Conservation (phyloP, 2,888 invertebrate genomes). For the Chaitophorus viminalis region DNA sequence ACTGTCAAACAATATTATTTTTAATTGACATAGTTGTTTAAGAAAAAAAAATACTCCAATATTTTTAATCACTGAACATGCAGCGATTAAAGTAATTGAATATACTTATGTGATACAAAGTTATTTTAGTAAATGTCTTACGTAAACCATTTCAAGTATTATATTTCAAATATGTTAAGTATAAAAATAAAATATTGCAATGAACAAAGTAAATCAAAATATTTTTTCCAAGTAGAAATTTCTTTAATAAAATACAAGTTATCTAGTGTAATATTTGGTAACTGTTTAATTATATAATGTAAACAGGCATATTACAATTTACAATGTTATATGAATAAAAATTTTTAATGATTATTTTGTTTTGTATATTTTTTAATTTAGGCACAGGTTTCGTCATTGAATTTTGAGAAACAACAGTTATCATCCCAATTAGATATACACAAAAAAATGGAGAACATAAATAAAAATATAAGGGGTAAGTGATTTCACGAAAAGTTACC, state of each 20-base stretch:
- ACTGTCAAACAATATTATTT: constrained; percentile 27
- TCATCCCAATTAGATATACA: constrained; percentile 22
- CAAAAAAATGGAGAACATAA: constrained; percentile 1
- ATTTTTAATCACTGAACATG: not conserved
- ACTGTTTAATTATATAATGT: no score
- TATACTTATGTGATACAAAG: not conserved
- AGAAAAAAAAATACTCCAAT: not conserved
- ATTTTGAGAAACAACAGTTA: constrained; percentile 38
- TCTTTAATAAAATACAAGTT: no score
- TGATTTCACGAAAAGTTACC: not conserved
- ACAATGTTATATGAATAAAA: no score
- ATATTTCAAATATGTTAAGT: not conserved
- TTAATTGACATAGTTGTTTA: constrained; percentile 18
- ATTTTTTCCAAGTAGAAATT: no score
- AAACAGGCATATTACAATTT: no score
- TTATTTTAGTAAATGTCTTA: not conserved
- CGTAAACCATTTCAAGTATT: not conserved
- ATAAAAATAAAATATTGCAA: no score
- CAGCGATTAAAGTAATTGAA: constrained; percentile 10
- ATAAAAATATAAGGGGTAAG: constrained; percentile 34
- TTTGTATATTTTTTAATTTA: not conserved
- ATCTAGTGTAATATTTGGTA: no score
- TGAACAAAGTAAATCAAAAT: no score
- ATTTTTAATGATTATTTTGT: not conserved
- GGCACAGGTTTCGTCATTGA: constrained; percentile 38